These are phyloP conservation scores for Pterostichus madidus DNA, from an alignment of 2,888 invertebrate genomes.

Conservation along the genomic window DNA sequence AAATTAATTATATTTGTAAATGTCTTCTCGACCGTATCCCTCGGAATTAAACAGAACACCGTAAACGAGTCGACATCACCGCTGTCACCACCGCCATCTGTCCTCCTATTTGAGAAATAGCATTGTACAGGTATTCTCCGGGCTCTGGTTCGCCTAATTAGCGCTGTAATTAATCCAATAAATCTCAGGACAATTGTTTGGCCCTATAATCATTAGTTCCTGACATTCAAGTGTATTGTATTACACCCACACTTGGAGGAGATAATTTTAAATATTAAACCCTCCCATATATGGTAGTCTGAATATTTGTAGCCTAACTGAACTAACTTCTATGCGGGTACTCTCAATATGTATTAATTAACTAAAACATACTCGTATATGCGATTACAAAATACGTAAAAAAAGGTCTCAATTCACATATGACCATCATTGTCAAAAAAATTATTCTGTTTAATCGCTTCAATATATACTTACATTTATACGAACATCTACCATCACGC, in stretches of 20 bases:
- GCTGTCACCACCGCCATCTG: slow-evolving; percentile 15
- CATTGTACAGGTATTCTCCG: slow-evolving; percentile 41
- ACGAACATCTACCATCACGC: too few species aligned
- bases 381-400: too few species aligned
- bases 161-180: slow-evolving; percentile 56
- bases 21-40: not conserved
- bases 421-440: too few species aligned
- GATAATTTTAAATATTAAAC: not conserved
- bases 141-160: slow-evolving; percentile 34
- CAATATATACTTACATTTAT: too few species aligned
- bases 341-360: too few species aligned
- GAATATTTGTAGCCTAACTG: too few species aligned
- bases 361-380: too few species aligned
- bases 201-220: not conserved
- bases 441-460: too few species aligned
- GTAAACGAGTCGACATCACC: slow-evolving; percentile 21
- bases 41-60: not conserved
- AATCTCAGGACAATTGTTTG: slow-evolving; percentile 45
- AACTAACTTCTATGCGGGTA: too few species aligned
- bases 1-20: slow-evolving; percentile 4
- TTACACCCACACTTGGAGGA: slow-evolving; percentile 1
- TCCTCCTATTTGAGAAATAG: slow-evolving; percentile 30
- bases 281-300: too few species aligned
- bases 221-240: slow-evolving; percentile 2
- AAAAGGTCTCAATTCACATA: too few species aligned